Base-by-base conservation (phyloP, 2,888 invertebrate genomes). In the Peribatodes rhomboidaria region DNA sequence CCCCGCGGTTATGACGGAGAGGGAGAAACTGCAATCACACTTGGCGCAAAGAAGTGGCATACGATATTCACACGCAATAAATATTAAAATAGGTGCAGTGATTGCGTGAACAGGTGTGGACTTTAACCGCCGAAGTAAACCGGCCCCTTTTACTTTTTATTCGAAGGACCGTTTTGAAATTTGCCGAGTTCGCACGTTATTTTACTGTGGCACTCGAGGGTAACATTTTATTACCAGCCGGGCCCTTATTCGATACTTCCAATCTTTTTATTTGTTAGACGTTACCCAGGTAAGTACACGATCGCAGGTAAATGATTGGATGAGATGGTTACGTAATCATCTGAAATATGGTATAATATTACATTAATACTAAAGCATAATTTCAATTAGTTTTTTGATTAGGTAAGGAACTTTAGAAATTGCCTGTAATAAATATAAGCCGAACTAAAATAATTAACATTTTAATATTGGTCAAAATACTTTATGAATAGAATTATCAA, bases 31-130 rank as follows among this genome's bases (percentile, higher is more conserved):
- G 85, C 86, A 89, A 88, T 87, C 84, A 83, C 81, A 83, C 77
- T 77, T 70, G 74, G 76, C 81, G 69, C 71, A 84, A 87, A 87
- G 84, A 86, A 85, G 77, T 75, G 79, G 76, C 85, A 86, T 91
- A 86, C 85, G 86, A 88, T 91, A 92, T 93, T 92, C 91, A 92
- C 89, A 82, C 79, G 88, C 84, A 89, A 92, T 93, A 92, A 92
- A 93, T 92, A 93, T 92, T 92, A 92, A 83, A 92, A 81, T 83
- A 92, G 91, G 79, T 90, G 89, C 92, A 89, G 90, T 89, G 90
- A 90, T 92, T 90, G 89, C 85, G 83, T 78, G 78, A 80, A 78
- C 89, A 90, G 89, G 91, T 90, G 90, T 86, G 82, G 85, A 79
- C 77, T 75, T 58, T 70, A 71, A 71, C 66, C 73, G 61, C 35